phyloP scores from a whole-genome alignment of 2,113 vertebrate species.

The Megatriorchis doriae region DNA sequence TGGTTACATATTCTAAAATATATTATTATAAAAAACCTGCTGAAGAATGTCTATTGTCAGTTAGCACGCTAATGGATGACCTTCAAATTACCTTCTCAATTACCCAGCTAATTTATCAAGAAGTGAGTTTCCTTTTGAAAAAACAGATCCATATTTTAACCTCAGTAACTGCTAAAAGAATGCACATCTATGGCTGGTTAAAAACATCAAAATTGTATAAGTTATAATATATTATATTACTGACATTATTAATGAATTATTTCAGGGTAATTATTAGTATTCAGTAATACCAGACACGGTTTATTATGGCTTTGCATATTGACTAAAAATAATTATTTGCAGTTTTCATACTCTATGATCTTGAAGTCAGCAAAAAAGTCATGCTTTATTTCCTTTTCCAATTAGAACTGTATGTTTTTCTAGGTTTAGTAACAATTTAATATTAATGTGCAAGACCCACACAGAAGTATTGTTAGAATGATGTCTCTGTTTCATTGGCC shows the following conservation, averaged over 20 bases:
- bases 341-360: not conserved
- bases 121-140: not conserved
- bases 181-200: not conserved
- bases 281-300: not conserved
- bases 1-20: not conserved
- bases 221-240: not conserved
- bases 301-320: not conserved
- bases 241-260: not conserved
- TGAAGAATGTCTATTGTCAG: not conserved
- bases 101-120: not conserved
- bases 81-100: not conserved
- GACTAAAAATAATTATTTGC: not conserved
- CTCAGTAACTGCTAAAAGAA: not conserved
- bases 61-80: not conserved
- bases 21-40: not conserved
- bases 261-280: not conserved
- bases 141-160: not conserved
- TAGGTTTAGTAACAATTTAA: not conserved
- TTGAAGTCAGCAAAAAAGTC: not conserved
- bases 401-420: not conserved
- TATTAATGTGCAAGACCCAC: not conserved
- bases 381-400: not conserved
- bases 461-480: not conserved
- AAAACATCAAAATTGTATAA: not conserved
- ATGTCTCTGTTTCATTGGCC: not conserved